Evolutionary conservation across 2,888 invertebrate species (phyloP), one percentile per base, ranked within the genome.

Genomic region (Crematogaster levior): DNA sequence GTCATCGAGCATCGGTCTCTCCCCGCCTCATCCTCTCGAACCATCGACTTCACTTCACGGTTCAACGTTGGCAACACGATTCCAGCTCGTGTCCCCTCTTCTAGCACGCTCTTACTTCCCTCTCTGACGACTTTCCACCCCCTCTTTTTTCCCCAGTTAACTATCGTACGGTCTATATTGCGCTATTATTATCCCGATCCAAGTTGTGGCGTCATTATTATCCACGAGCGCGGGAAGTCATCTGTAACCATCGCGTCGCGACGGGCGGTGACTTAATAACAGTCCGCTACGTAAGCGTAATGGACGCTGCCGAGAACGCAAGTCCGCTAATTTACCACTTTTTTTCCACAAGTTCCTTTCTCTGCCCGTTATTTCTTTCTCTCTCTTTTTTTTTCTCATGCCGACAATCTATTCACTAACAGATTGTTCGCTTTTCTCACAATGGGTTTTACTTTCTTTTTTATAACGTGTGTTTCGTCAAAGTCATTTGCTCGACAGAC

Each of bases 261-360:
- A 91, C 90, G 90, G 87, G 88, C 92, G 89, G 90, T 90, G 91
- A 92, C 92, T 92, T 92, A 93, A 93, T 93, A 93, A 93, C 91
- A 92, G 91, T 91, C 89, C 85, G 89, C 91, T 90, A 90, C 92
- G 91, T 91, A 91, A 90, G 91, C 88, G 92, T 93, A 93, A 93
- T 93, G 90, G 90, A 89, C 88, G 90, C 91, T 88, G 90, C 91
- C 88, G 88, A 91, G 90, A 68, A 90, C 92, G 91, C 92, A 92
- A 93, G 92, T 91, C 92, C 91, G 91, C 92, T 91, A 92, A 93
- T 93, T 92, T 92, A 89, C 89, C 77, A 63, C 70, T 81, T 86
- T 86, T 83, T 85, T 21, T 63, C 43, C 75, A 72, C 79, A 56
- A 68, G 65, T 81, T 79, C 73, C n/a, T 51, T 66, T 86, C 83